phyloP scores from a whole-genome alignment of 2,797 vertebrate species.

The Valencia hispanica region DNA sequence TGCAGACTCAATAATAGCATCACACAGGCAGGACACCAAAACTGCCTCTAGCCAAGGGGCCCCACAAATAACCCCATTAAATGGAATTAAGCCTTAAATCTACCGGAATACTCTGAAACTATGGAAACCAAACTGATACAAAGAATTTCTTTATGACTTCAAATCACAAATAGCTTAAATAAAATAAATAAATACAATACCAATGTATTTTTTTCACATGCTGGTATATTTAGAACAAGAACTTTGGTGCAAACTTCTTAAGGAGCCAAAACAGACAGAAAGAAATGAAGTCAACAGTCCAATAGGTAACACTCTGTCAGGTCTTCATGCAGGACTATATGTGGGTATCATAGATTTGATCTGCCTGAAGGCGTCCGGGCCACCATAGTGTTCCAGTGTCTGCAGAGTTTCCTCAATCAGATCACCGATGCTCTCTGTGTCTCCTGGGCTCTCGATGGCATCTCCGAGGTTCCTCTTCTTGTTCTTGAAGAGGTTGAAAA shows the following conservation, averaged over 20 bases:
- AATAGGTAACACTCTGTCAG: not conserved
- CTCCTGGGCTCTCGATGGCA: not conserved
- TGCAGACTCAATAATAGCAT: no score
- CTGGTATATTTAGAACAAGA: conserved; percentile 2
- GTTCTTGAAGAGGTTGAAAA: conserved; percentile 95
- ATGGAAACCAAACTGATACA: not conserved
- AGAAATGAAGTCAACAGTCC: not conserved
- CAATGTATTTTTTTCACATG: not conserved
- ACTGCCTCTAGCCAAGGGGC: not conserved
- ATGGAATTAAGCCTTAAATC: not conserved
- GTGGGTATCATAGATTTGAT: conserved; percentile 3
- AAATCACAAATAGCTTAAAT: not conserved
- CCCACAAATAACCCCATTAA: not conserved
- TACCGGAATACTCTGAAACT: not conserved
- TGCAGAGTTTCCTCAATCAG: conserved; percentile 1
- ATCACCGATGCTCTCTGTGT: not conserved
- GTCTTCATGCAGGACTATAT: not conserved
- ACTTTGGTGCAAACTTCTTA: not conserved
- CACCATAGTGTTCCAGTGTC: not conserved
- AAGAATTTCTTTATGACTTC: not conserved
- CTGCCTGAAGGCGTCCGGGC: not conserved
- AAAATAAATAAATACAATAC: not conserved
- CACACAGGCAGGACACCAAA: not conserved
- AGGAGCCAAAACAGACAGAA: not conserved
- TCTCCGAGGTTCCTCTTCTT: conserved; percentile 84